Percentiles rank a stretch among this genome's conserved stretches.
Conservation (phyloP, 2,113 vertebrate genomes). For the Larimichthys crocea region DNA sequence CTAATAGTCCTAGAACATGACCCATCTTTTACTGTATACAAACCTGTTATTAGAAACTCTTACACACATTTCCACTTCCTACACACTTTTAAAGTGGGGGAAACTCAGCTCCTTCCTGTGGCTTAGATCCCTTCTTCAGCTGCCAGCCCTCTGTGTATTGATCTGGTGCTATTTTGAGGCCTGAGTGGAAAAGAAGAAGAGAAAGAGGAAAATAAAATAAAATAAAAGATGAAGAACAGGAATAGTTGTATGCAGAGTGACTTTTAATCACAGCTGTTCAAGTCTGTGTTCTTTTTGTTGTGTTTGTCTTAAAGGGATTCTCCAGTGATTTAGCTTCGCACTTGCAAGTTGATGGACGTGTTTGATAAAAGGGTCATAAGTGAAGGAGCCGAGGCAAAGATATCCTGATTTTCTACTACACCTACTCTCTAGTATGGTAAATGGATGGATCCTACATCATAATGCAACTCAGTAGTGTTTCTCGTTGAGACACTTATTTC, state of each 20-base stretch:
- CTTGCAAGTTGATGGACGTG: no score
- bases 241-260: neutral
- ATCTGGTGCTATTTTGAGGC: conserved; percentile 55
- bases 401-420: neutral
- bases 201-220: conserved; percentile 20
- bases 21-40: neutral
- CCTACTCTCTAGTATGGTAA: no score
- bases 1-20: neutral
- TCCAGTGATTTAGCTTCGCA: neutral
- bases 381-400: neutral
- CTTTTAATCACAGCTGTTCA: neutral
- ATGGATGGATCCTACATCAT: neutral
- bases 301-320: neutral
- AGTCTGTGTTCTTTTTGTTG: neutral
- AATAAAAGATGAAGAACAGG: neutral
- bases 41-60: conserved; percentile 21
- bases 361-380: no score
- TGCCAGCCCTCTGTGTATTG: conserved; percentile 41
- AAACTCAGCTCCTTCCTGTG: conserved; percentile 28
- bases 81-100: conserved; percentile 14
- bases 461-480: neutral
- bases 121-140: conserved; percentile 29
- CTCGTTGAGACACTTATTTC: neutral
- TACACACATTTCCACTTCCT: neutral
- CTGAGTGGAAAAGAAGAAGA: conserved; percentile 13